These are phyloP conservation scores for Eupithecia dodoneata DNA, from an alignment of 2,888 invertebrate genomes.

Conservation along the genomic window DNA sequence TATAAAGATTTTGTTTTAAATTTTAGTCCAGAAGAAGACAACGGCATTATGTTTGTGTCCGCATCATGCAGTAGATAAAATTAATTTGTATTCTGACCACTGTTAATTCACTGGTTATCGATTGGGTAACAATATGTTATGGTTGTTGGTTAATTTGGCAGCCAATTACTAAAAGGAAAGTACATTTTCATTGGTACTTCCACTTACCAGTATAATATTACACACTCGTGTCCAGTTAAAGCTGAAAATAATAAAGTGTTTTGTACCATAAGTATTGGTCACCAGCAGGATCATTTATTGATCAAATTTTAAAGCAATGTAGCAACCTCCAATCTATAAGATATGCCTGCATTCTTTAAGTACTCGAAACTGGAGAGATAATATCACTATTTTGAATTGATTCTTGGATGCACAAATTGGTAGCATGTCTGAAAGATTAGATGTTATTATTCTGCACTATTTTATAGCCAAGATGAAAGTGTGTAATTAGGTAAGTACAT, in stretches of 20 bases:
- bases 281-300: constrained; percentile 20
- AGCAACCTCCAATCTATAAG: neutral
- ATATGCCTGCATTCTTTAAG: neutral
- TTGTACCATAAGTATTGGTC: constrained; percentile 65
- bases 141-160: constrained; percentile 53
- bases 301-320: neutral
- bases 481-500: neutral
- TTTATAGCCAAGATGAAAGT: neutral
- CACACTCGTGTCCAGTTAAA: constrained; percentile 80
- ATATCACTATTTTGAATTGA: neutral
- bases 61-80: constrained; percentile 27
- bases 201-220: constrained; percentile 79
- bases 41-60: neutral
- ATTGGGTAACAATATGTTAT: constrained; percentile 5
- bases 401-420: neutral
- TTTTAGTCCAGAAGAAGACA: neutral
- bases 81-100: neutral
- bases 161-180: constrained; percentile 69
- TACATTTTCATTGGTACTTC: constrained; percentile 71
- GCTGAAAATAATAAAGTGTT: constrained; percentile 82
- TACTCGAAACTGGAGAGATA: neutral
- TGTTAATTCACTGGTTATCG: constrained; percentile 10
- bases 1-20: neutral
- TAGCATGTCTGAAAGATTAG: neutral
- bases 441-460: neutral